phyloP scores from a whole-genome alignment of 2,797 vertebrate species.

The Lepidocolaptes lacrymiger region DNA sequence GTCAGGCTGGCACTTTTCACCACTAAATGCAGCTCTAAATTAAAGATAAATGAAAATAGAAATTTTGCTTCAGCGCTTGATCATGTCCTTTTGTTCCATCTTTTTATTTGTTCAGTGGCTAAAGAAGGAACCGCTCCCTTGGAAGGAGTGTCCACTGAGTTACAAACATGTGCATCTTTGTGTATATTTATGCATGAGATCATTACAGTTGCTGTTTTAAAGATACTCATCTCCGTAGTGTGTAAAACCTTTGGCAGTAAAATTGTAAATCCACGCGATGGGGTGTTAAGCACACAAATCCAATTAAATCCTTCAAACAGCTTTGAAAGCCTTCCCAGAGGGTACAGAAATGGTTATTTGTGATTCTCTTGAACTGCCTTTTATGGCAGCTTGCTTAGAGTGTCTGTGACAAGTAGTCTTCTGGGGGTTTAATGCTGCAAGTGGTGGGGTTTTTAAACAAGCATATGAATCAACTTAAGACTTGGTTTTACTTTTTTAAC shows the following conservation, averaged over 20 bases:
- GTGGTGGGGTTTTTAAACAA: slow-evolving; percentile 26
- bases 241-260: slow-evolving; percentile 53
- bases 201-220: slow-evolving; percentile 32
- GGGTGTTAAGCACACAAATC: slow-evolving; percentile 61
- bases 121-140: neutral
- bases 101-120: neutral
- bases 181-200: slow-evolving; percentile 22
- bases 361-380: slow-evolving; percentile 56
- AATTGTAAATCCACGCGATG: slow-evolving; percentile 56
- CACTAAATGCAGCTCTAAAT: slow-evolving; percentile 3
- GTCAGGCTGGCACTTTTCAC: slow-evolving; percentile 5
- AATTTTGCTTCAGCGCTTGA: neutral
- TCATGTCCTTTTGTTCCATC: neutral
- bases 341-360: slow-evolving; percentile 57
- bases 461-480: slow-evolving; percentile 43
- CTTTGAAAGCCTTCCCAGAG: slow-evolving; percentile 63
- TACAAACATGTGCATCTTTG: neutral
- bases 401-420: slow-evolving; percentile 54
- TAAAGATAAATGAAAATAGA: slow-evolving; percentile 1
- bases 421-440: slow-evolving; percentile 11
- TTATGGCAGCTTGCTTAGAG: slow-evolving; percentile 41
- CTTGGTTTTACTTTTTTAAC: slow-evolving; percentile 52
- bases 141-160: neutral
- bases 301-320: slow-evolving; percentile 54
- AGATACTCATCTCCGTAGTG: slow-evolving; percentile 40